Percentiles rank a stretch among this genome's conserved stretches.
Evolutionary conservation across 2,113 vertebrate genomes (phyloP).

Genomic region (Ptyas mucosa): DNA sequence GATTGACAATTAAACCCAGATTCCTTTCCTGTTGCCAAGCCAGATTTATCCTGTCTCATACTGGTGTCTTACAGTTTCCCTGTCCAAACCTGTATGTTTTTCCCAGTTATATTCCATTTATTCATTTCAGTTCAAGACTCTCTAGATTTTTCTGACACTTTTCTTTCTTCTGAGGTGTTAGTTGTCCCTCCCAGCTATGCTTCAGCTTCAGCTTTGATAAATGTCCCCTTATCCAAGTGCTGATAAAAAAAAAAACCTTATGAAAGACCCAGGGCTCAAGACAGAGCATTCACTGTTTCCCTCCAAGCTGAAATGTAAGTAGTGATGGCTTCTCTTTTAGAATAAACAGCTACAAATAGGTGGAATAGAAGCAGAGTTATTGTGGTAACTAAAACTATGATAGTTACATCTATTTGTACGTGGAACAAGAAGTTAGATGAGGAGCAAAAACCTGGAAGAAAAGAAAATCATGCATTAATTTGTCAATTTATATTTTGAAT

Average conservation of each 20-base stretch:
- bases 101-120: neutral
- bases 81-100: neutral
- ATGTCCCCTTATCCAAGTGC: neutral
- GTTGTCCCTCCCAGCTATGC: neutral
- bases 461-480: neutral
- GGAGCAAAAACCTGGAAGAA: neutral
- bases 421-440: neutral
- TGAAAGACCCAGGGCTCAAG: neutral
- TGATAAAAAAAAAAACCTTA: neutral
- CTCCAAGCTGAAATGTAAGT: neutral
- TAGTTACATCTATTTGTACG: neutral
- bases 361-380: neutral
- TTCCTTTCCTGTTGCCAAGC: neutral
- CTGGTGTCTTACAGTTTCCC: neutral
- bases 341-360: neutral
- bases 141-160: neutral
- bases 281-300: neutral
- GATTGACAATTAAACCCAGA: neutral
- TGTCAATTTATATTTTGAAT: neutral
- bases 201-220: neutral
- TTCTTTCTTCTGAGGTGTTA: neutral
- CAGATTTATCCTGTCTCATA: neutral
- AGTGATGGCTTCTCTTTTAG: neutral
- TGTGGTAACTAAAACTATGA: neutral
- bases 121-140: neutral